These are phyloP conservation scores for Pterophyllum scalare DNA, from an alignment of 2,113 vertebrate species.

Conservation along the genomic window DNA sequence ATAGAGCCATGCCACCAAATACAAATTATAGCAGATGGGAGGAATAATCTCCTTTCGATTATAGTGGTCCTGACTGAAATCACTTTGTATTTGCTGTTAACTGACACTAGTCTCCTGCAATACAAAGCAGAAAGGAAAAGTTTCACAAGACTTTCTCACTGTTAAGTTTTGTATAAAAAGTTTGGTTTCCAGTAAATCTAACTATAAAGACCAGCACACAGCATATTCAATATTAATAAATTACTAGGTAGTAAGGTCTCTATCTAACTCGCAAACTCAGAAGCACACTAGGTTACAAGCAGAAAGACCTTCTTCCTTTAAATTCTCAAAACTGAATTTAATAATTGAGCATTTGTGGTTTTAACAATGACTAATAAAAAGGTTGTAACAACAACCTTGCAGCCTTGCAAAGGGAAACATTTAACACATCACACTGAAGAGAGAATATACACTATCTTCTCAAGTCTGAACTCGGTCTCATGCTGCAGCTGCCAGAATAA, in stretches of 20 bases:
- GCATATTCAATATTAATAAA: not conserved
- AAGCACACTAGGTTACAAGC: not conserved
- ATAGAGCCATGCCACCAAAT: not conserved
- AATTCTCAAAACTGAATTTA: slow-evolving; percentile 46
- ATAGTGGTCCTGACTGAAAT: not conserved
- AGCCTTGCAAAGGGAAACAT: slow-evolving; percentile 36
- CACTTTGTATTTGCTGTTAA: not conserved
- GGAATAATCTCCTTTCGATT: not conserved
- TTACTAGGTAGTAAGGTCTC: not conserved
- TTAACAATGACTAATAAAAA: slow-evolving; percentile 24
- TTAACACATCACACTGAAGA: slow-evolving; percentile 37
- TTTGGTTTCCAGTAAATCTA: not conserved
- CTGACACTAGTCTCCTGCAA: not conserved
- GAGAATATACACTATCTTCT: slow-evolving; percentile 40
- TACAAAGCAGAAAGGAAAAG: not conserved
- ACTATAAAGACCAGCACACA: not conserved
- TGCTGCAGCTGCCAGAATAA: slow-evolving; percentile 24
- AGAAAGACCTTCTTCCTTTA: not conserved
- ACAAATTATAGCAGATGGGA: not conserved
- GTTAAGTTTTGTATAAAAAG: not conserved
- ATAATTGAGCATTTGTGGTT: slow-evolving; percentile 35
- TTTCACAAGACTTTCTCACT: not conserved
- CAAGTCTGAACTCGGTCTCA: slow-evolving; percentile 22
- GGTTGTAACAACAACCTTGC: slow-evolving; percentile 4
- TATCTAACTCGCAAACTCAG: not conserved